These are phyloP conservation scores for Eulemur macaco DNA, from an alignment of 2,113 vertebrate species.

Conservation along the genomic window DNA sequence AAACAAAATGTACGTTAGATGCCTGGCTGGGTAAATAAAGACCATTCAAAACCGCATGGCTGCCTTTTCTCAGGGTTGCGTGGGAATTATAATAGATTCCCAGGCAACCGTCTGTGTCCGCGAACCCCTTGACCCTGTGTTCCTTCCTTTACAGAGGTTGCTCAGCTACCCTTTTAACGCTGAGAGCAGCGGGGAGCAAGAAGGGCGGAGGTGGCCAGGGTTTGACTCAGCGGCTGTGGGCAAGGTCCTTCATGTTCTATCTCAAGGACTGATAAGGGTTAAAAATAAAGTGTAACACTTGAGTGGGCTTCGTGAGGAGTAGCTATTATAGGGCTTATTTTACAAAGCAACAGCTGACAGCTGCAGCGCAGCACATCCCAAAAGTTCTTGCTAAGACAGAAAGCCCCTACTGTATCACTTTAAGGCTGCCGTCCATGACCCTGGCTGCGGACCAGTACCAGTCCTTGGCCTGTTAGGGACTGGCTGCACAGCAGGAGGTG, in stretches of 20 bases:
- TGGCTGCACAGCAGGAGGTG: no score
- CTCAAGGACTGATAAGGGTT: background rate
- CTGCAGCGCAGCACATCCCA: background rate
- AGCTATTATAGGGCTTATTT: background rate
- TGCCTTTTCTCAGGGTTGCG: background rate
- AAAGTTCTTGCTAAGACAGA: background rate
- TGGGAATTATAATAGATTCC: background rate
- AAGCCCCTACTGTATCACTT: no score
- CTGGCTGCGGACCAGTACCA: no score
- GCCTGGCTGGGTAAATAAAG: background rate
- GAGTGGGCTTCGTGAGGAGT: background rate
- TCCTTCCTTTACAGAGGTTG: background rate
- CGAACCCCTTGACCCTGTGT: background rate
- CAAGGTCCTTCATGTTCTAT: rapidly evolving
- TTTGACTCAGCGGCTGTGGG: background rate
- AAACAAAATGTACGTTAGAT: background rate
- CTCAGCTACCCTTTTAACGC: background rate
- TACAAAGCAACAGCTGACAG: background rate
- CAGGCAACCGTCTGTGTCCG: background rate
- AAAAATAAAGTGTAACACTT: background rate
- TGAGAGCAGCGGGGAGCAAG: background rate
- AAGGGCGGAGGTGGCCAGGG: background rate
- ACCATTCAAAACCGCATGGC: background rate
- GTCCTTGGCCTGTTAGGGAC: no score
- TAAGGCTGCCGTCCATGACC: no score